Conservation (phyloP, 2,113 vertebrate genomes). For the Corythornis madagascariensis region DNA sequence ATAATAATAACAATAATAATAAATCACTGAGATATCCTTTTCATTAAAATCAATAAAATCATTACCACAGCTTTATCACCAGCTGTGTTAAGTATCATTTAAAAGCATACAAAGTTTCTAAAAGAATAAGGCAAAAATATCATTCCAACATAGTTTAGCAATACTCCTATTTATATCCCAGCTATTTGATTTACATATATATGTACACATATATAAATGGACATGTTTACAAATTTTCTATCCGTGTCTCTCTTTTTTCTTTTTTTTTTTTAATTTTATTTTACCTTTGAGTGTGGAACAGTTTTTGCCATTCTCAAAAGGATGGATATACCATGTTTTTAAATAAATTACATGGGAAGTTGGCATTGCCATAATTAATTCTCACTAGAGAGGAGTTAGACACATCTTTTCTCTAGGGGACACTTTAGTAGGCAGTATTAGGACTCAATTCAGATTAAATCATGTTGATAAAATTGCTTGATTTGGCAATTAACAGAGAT, state of each 20-base stretch:
- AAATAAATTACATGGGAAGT: constrained; percentile 44
- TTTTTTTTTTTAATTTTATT: neutral
- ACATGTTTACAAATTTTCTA: neutral
- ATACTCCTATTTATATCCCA: neutral
- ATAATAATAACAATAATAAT: neutral
- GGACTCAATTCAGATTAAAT: constrained; percentile 67
- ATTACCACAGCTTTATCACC: neutral
- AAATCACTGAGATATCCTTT: neutral
- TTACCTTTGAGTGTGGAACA: neutral
- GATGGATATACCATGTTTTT: neutral
- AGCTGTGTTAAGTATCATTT: neutral
- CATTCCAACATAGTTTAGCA: neutral
- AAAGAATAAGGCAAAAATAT: neutral
- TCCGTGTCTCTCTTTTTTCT: neutral
- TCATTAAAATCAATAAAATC: neutral
- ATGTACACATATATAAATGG: neutral
- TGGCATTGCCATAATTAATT: constrained; percentile 30
- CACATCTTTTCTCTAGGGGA: constrained; percentile 19
- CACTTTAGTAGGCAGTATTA: constrained; percentile 64
- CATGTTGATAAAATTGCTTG: constrained; percentile 66
- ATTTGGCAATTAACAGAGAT: constrained; percentile 68
- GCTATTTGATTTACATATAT: neutral
- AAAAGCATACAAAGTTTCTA: neutral
- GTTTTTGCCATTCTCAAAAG: constrained; percentile 10
- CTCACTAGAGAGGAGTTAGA: neutral